Conservation (phyloP, 2,797 vertebrate genomes). For the Cichlasoma orientale region DNA sequence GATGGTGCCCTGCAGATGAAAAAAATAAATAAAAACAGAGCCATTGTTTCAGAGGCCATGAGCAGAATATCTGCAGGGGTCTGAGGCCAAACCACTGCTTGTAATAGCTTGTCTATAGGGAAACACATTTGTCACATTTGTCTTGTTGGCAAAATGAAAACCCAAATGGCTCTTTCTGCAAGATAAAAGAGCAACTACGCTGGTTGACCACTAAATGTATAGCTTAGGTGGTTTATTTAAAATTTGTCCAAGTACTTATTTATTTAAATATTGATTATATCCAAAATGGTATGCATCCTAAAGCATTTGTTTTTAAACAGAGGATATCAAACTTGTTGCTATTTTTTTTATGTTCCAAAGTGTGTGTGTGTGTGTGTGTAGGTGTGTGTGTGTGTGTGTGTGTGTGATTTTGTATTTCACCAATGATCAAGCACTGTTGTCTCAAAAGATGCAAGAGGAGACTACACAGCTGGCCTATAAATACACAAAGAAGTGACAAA, state of each 20-base stretch:
- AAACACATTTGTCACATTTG: slow-evolving; percentile 70
- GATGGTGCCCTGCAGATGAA: slow-evolving; percentile 68
- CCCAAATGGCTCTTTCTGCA: slow-evolving; percentile 33
- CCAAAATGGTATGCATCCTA: background rate
- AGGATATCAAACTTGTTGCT: background rate
- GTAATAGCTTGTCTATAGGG: slow-evolving; percentile 67
- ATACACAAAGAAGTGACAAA: background rate
- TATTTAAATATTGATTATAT: background rate
- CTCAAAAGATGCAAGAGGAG: background rate
- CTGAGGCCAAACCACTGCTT: slow-evolving; percentile 49
- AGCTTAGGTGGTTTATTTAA: background rate
- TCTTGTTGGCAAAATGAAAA: slow-evolving; percentile 50
- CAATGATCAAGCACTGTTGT: background rate
- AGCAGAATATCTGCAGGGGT: slow-evolving; percentile 59
- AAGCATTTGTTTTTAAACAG: background rate
- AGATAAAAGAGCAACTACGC: slow-evolving; percentile 10
- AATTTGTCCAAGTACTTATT: background rate
- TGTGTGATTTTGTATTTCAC: too few species aligned
- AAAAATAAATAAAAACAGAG: slow-evolving; percentile 70
- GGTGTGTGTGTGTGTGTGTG: too few species aligned
- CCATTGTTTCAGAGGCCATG: slow-evolving; percentile 69
- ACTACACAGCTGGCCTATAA: background rate
- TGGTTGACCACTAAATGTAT: background rate
- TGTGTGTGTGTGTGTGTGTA: too few species aligned
- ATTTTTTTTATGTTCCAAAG: background rate